Percentiles rank a stretch among this genome's conserved stretches.
Conservation (phyloP, 2,113 vertebrate genomes). For the Zosterops borbonicus region DNA sequence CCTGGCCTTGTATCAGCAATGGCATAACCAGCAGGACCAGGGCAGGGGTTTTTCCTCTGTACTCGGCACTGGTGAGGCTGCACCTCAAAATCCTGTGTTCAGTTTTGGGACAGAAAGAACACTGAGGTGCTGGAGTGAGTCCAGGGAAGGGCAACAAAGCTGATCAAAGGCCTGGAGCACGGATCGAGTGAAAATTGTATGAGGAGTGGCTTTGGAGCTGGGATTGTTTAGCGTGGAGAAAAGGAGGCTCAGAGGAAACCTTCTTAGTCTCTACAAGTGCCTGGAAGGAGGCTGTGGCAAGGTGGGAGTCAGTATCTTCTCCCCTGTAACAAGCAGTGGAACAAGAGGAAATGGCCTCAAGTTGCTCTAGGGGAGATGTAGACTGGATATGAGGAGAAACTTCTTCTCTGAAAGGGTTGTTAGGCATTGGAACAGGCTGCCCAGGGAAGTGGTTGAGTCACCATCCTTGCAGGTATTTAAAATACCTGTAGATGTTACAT, state of each 20-base stretch:
- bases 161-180: background rate
- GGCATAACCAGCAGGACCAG: background rate
- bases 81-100: background rate
- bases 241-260: background rate
- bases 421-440: background rate
- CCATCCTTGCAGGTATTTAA: background rate
- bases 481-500: background rate
- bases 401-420: background rate
- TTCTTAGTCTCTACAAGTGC: background rate
- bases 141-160: background rate
- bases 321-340: background rate
- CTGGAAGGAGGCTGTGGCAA: background rate
- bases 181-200: background rate
- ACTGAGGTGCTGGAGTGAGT: fast-evolving
- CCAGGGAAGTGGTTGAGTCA: background rate
- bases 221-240: background rate
- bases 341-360: background rate
- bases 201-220: background rate
- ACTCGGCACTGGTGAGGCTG: fast-evolving
- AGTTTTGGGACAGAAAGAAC: background rate
- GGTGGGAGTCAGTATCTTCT: background rate
- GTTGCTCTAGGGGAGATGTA: background rate
- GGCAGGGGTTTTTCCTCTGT: background rate
- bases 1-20: background rate
- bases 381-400: background rate